Conservation (phyloP, 2,113 vertebrate species). For the Aviceda subcristata region DNA sequence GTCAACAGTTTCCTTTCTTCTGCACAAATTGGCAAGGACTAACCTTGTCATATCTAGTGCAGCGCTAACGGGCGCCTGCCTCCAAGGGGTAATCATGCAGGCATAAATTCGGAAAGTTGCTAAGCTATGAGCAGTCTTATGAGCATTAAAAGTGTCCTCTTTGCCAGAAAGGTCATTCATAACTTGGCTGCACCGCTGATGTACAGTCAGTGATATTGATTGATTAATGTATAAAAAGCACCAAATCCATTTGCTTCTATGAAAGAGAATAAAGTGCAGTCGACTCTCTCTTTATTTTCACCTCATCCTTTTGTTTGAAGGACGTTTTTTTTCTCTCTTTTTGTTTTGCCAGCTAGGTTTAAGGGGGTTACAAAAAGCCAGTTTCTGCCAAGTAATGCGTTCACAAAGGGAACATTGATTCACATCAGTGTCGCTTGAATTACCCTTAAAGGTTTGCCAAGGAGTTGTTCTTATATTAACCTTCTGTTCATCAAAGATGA, state of each 20-base stretch:
- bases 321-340: constrained; percentile 75
- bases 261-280: constrained; percentile 92
- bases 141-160: constrained; percentile 96
- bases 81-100: constrained; percentile 88
- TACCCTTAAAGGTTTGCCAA: constrained; percentile 91
- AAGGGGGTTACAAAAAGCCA: constrained; percentile 91
- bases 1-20: constrained; percentile 51
- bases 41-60: constrained; percentile 82
- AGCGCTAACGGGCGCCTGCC: constrained; percentile 80
- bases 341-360: constrained; percentile 88
- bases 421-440: constrained; percentile 96
- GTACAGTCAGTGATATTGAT: constrained; percentile 99
- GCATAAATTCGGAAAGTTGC: constrained; percentile 90
- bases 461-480: constrained; percentile 91
- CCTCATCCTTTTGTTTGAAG: constrained; percentile 96
- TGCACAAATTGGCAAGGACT: constrained; percentile 80
- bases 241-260: constrained; percentile 99
- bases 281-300: constrained; percentile 90
- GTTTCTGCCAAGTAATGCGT: constrained; percentile 97
- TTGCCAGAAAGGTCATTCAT: constrained; percentile 99
- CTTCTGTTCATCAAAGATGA: constrained; percentile 72
- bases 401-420: constrained; percentile 95
- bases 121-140: constrained; percentile 92
- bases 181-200: constrained; percentile 95
- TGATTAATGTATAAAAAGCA: constrained; percentile 99